These are phyloP conservation scores for Apamea epomidion DNA, from an alignment of 2,888 invertebrate species.

Conservation along the genomic window DNA sequence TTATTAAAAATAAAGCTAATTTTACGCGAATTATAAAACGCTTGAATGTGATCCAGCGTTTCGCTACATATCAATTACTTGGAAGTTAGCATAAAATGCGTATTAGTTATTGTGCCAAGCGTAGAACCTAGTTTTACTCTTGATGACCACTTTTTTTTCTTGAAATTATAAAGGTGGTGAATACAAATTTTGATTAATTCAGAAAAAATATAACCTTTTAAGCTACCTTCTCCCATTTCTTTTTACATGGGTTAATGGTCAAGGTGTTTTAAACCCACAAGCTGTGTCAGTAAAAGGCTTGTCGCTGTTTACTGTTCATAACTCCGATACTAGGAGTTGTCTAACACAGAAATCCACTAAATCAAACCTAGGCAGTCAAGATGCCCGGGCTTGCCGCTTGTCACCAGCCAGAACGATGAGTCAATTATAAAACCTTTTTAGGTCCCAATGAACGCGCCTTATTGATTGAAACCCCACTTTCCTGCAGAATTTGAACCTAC, in stretches of 20 bases:
- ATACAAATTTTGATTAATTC: slow-evolving; percentile 19
- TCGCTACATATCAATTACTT: slow-evolving; percentile 68
- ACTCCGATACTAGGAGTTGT: neutral
- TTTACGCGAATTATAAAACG: slow-evolving; percentile 72
- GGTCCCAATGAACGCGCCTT: slow-evolving; percentile 48
- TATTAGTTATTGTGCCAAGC: slow-evolving; percentile 64
- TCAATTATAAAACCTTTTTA: slow-evolving; percentile 58
- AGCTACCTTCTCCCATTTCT: neutral
- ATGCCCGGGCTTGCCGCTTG: slow-evolving; percentile 20
- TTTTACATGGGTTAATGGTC: neutral
- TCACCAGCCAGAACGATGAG: slow-evolving; percentile 38
- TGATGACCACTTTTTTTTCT: slow-evolving; percentile 18
- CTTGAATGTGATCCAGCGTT: slow-evolving; percentile 55
- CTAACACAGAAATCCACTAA: slow-evolving; percentile 31
- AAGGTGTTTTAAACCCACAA: slow-evolving; percentile 6
- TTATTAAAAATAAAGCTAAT: slow-evolving; percentile 63
- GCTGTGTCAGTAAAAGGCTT: neutral
- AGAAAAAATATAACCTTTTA: neutral
- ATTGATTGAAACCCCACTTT: slow-evolving; percentile 48
- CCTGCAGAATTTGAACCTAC: slow-evolving; percentile 43
- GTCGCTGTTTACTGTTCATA: slow-evolving; percentile 6
- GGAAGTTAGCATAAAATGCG: slow-evolving; percentile 68
- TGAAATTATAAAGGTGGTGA: slow-evolving; percentile 1
- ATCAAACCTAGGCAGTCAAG: slow-evolving; percentile 28
- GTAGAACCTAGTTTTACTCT: slow-evolving; percentile 10